Evolutionary conservation across 1,140 invertebrate species (phyloP).

Genomic region (Papilio polyxenes): DNA sequence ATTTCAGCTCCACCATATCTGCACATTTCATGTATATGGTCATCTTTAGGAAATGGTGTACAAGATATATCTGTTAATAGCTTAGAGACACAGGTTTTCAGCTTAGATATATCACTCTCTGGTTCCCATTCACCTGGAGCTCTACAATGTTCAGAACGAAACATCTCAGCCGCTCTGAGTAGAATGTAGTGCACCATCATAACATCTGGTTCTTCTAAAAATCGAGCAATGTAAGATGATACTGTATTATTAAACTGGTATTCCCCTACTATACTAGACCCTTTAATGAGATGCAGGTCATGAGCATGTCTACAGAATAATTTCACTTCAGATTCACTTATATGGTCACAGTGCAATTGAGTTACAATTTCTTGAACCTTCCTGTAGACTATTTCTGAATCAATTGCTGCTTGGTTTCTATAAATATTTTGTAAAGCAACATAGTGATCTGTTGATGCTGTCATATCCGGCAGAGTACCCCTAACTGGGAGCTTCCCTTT

Average conservation of each 20-base stretch:
- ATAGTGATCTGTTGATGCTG: conserved; percentile 95
- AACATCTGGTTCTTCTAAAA: conserved; percentile 86
- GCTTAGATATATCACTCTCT: conserved; percentile 92
- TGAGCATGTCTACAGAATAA: conserved; percentile 92
- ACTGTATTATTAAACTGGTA: conserved; percentile 80
- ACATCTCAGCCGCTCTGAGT: conserved; percentile 94
- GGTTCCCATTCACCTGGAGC: conserved; percentile 95
- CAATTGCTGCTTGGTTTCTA: conserved; percentile 89
- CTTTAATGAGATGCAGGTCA: conserved; percentile 89
- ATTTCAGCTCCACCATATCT: conserved; percentile 96
- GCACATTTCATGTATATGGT: conserved; percentile 97
- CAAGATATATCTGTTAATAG: conserved; percentile 93
- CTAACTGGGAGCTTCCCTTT: conserved; percentile 90
- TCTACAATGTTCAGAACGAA: conserved; percentile 92
- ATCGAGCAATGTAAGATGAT: conserved; percentile 70
- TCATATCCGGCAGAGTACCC: conserved; percentile 99
- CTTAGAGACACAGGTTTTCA: conserved; percentile 91
- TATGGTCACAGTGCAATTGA: conserved; percentile 87
- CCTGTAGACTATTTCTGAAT: conserved; percentile 90
- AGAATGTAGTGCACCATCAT: conserved; percentile 95
- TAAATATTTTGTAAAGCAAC: conserved; percentile 95
- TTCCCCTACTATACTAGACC: conserved; percentile 90
- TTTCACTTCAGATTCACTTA: conserved; percentile 90
- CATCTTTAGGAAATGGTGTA: conserved; percentile 91
- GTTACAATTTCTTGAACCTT: conserved; percentile 90